Evolutionary conservation across 2,888 invertebrate genomes (phyloP).

Genomic region (Eremobia ochroleuca): DNA sequence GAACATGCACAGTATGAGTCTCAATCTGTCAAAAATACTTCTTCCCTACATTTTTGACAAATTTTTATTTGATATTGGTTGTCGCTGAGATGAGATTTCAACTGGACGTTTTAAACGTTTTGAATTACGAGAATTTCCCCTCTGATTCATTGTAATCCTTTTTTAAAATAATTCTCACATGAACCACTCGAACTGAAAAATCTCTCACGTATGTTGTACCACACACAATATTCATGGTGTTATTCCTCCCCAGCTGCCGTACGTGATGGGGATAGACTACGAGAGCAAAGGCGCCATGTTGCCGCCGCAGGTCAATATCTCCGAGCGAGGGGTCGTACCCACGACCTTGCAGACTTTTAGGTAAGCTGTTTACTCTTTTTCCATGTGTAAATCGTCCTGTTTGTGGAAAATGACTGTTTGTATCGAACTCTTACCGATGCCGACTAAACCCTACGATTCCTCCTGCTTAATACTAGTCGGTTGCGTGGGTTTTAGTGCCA

Average conservation of each 20-base stretch:
- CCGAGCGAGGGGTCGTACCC: slow-evolving; percentile 95
- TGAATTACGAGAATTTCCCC: no score
- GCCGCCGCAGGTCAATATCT: slow-evolving; percentile 96
- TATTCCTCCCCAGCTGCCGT: slow-evolving; percentile 92
- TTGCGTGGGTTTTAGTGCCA: not conserved
- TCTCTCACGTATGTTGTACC: slow-evolving; percentile 20
- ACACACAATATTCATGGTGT: slow-evolving; percentile 65
- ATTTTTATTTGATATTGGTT: no score
- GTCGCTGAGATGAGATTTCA: no score
- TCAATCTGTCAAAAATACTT: no score
- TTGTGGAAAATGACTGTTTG: not conserved
- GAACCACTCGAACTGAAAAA: not conserved
- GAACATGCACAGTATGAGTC: no score
- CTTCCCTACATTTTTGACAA: no score
- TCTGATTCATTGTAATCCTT: not conserved
- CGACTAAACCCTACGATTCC: not conserved
- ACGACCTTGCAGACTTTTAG: slow-evolving; percentile 94
- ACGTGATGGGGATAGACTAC: slow-evolving; percentile 94
- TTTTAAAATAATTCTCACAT: not conserved
- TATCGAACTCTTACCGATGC: not conserved
- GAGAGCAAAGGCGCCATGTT: slow-evolving; percentile 94
- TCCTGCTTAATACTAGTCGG: not conserved
- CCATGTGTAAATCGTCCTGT: not conserved
- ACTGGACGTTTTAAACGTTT: no score
- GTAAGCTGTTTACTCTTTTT: slow-evolving; percentile 76